These are phyloP conservation scores for Oplegnathus fasciatus DNA, from an alignment of 2,113 vertebrate genomes.

Conservation along the genomic window DNA sequence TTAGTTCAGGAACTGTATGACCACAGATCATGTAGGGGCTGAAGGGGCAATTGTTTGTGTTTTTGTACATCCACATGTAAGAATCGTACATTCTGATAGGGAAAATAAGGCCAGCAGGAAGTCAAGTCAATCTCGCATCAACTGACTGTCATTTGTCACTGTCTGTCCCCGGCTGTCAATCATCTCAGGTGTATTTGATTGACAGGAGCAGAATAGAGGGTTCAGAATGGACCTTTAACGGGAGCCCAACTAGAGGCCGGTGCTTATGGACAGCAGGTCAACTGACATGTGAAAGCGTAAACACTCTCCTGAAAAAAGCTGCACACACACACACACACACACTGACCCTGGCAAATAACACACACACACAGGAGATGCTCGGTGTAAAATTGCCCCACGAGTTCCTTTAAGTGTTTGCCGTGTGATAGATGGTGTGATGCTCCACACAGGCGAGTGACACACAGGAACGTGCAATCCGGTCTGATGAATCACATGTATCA, in stretches of 20 bases:
- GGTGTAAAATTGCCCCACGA: background rate
- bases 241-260: background rate
- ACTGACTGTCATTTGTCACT: conserved; percentile 6
- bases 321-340: conserved; percentile 6
- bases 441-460: background rate
- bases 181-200: conserved; percentile 11
- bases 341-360: background rate
- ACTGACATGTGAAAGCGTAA: background rate
- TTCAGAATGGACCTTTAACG: background rate
- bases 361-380: background rate
- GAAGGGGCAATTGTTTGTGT: background rate
- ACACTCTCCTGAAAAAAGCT: background rate
- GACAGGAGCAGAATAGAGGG: conserved; percentile 25
- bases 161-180: conserved; percentile 32
- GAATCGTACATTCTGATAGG: background rate
- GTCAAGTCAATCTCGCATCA: conserved; percentile 13
- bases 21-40: too few relatives aligned
- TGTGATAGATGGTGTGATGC: conserved; percentile 19
- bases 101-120: conserved; percentile 20
- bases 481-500: conserved; percentile 12
- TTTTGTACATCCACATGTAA: background rate
- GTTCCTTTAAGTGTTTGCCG: background rate
- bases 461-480: background rate
- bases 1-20: too few relatives aligned
- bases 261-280: background rate